phyloP scores from a whole-genome alignment of 92 coral and sea anemone genomes.

The Metridium senile region DNA sequence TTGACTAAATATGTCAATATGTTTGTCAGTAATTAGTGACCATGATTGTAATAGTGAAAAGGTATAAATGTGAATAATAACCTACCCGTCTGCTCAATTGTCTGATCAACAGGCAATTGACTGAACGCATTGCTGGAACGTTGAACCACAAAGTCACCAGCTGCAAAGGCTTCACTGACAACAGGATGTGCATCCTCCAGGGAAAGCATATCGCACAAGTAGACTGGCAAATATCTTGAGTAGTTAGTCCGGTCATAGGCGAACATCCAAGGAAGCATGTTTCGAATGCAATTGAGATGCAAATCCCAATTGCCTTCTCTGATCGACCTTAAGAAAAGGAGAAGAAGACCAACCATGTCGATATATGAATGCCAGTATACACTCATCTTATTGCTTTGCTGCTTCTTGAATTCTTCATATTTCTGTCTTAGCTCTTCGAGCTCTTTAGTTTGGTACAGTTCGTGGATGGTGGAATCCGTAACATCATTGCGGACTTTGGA shows the following conservation, averaged over 20 bases:
- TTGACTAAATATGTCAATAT: too few relatives aligned
- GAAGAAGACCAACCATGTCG: slow-evolving; percentile 41
- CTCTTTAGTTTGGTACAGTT: slow-evolving; percentile 13
- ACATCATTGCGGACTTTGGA: slow-evolving; percentile 39
- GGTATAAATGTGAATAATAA: too few relatives aligned
- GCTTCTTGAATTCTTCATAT: slow-evolving; percentile 7
- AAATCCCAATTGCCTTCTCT: slow-evolving; percentile 43
- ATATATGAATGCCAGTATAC: too few relatives aligned
- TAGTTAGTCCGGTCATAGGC: slow-evolving; percentile 43
- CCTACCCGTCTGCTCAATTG: slow-evolving; percentile 43
- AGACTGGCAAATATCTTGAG: slow-evolving; percentile 41
- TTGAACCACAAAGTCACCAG: slow-evolving; percentile 43
- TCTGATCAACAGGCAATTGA: slow-evolving; percentile 44
- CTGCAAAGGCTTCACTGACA: slow-evolving; percentile 22
- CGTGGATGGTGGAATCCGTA: slow-evolving; percentile 27
- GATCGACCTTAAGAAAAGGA: slow-evolving; percentile 25
- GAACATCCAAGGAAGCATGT: slow-evolving; percentile 52
- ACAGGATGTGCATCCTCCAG: slow-evolving; percentile 41
- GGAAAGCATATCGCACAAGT: slow-evolving; percentile 38
- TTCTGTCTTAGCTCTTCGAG: neutral
- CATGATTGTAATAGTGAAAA: too few relatives aligned
- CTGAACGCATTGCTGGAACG: slow-evolving; percentile 11
- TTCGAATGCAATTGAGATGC: slow-evolving; percentile 30
- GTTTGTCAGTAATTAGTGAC: too few relatives aligned
- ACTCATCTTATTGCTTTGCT: slow-evolving; percentile 35